Base-by-base conservation (phyloP, 1,140 invertebrate species). In the Papilio polyxenes region DNA sequence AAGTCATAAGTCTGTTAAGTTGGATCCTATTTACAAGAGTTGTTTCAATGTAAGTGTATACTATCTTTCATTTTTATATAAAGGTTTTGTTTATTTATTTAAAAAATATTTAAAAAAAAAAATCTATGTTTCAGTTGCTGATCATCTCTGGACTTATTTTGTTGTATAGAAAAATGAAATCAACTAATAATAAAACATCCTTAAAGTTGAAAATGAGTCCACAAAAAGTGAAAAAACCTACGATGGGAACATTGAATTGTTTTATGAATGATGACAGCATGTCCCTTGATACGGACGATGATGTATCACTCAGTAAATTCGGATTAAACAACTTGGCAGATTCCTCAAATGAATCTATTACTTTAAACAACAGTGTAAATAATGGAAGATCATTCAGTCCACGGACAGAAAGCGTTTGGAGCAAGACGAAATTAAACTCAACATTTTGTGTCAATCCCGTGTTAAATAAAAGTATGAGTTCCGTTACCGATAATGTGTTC, bases 281-380 rank as follows among this genome's bases (percentile, higher is more conserved):
- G 59, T 89, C 87, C 72, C 84, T 90, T 48, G 92, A 93, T 79
- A 91, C 92, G 4, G 92, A 93, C 83, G 91, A 93, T 85, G 92
- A 94, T 88, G 91, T 94, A 17, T 94, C 92, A 37, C 86, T 94
- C 0, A 91, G 92, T 83, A 92, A 93, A 89, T 94, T 92, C 85
- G 93, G 93, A 44, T 81, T 94, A 69, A 89, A 92, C 78, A 92
- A 91, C 75, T 90, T 91, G 49, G 88, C 92, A 20, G 91, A 91
- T 62, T 94, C 93, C 1, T 94, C 92, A 1, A 91, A 88, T 86
- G 92, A 93, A 79, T 92, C 88, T 2, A 90, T 87, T 82, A 86
- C 87, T 10, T 56, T 93, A 31, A 93, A 87, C 76, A 85, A 85
- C 62, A 91, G 85, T 85, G 74, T 91, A 51, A 87, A 87, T 13